Base-by-base conservation (phyloP, 2,113 vertebrate genomes). In the Chaetorhynchus papuensis region DNA sequence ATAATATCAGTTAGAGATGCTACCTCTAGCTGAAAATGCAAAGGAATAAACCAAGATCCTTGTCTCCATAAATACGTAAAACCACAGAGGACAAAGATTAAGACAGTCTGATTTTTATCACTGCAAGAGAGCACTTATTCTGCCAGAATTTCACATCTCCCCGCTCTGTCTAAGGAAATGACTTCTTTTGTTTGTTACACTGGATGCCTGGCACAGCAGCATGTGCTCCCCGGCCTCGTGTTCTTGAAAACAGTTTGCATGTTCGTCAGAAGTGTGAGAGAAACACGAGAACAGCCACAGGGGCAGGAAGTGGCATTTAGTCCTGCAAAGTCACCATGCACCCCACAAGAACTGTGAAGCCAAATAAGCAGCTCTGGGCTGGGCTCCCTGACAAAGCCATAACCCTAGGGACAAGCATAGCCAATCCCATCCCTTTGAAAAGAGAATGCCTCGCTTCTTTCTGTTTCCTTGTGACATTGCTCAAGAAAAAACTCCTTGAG, bases 161-260 rank as follows among this genome's bases (percentile, higher is more conserved):
- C 15, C 44, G 45, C 56, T 37, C 64, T 11, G 4, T 26, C 31
- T 76, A 23, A 52, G 61, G 41, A 91, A 87, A 78, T 65, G 0
- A 20, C 28, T 72, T 45, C 31, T 61, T 76, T 83, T 80, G 13
- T 71, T 76, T 91, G 17, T 35, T 63, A 6, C 19, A 12, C 7
- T 0, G 0, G 45, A 42, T 1, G 1, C 19, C 37, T 37, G 31
- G 23, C 33, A 45, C 16, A 56, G 26, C 31, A 85, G 11, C 56
- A 30, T 24, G 12, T 60, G 39, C 30, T 91, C 33, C 44, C 65
- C n/a, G 47, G 50, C 49, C 79, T 91, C 27, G 4, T 3, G 10
- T 33, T 89, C 82, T 54, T 39, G 16, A 52, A 77, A 52, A 47
- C 5, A 71, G 17, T 22, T 61, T 57, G 10, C 0, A 0, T 24